Base-by-base conservation (phyloP, 2,888 invertebrate genomes). In the Leptinotarsa juncta region DNA sequence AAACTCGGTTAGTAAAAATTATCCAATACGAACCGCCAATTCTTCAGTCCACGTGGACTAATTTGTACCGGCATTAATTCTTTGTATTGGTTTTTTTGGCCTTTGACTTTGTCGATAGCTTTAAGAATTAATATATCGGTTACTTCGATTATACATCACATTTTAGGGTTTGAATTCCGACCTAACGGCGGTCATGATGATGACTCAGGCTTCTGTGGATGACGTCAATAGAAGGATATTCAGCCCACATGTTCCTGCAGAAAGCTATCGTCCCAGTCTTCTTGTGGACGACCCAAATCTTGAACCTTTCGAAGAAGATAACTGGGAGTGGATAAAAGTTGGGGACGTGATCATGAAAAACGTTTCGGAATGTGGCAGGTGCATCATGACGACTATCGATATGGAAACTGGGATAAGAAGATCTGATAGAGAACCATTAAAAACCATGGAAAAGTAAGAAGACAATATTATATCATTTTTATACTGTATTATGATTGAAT, bases 251-350 rank as follows among this genome's bases (percentile, higher is more conserved):
- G 86, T 91, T 3, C 83, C 87, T 14, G 82, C 86, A 16, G 80
- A 87, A 48, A 88, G 90, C 82, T 91, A 91, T 83, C 85, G 92
- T 72, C 91, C 91, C 7, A 92, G 90, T 82, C 88, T 92, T 68
- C 82, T 90, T 0, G 85, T 92, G 2, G 86, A 88, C 23, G 89
- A 89, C 20, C 83, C 84, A 18, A 80, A 85, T 48, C 72, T 84
- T 12, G 68, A 76, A 67, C 83, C 90, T 2, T 90, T 87, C 79
- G 87, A 83, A 5, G 91, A 92, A 85, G 91, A 91, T 77, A 80
- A 85, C 18, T 91, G 91, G 91, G 86, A 88, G 32, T 91, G 90
- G 88, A 85, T 91, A n/a, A 89, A 88, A 83, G 89, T 92, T 50
- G 91, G 91, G 0, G 85, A 88, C 32, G 88, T 88, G 3, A 78